Base-by-base conservation (phyloP, 2,797 vertebrate genomes). In the Xenops minutus region DNA sequence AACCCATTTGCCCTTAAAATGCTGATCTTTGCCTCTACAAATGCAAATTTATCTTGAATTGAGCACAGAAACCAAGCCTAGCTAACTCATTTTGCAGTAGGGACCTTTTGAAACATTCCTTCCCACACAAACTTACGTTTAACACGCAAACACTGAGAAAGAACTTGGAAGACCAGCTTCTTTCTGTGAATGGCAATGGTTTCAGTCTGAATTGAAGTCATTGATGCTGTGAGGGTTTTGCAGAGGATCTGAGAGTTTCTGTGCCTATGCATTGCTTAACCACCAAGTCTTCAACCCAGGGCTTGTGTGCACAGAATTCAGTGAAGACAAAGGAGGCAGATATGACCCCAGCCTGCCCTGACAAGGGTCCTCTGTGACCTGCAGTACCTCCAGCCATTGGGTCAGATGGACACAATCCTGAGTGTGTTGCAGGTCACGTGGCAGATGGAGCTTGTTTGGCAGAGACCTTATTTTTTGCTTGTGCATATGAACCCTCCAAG, bases 361-460 rank as follows among this genome's bases (percentile, higher is more conserved):
- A 32, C 8, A 62, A 32, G 12, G 4, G 12, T 37, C 24, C 9
- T 52, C 27, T 41, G 16, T 63, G 12, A 27, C 5, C 44, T 36
- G 61, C 43, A 85, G 9, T 7, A 41, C 16, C 39, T 79, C 26
- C 39, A 59, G 30, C 14, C 23, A 2, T 12, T 30, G 41, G 17
- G 44, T 85, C 29, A 67, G 59, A 32, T 19, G 62, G 34, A 37
- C 34, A 49, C 24, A 76, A 24, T 7, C 22, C 18, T 0, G 0
- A 4, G 17, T 48, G 6, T 3, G 1, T 23, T 71, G 17, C 19
- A 30, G 6, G 13, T 44, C 12, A 56, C 17, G 7, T 18, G 24
- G 6, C 41, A 88, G 51, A 51, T 27, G 36, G 20, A 84, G 22
- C 18, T 43, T 41, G 7, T 7, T 5, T 7, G 39, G 4, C 23